Conservation (phyloP, 2,888 invertebrate genomes). For the Gasteruption jaculator region DNA sequence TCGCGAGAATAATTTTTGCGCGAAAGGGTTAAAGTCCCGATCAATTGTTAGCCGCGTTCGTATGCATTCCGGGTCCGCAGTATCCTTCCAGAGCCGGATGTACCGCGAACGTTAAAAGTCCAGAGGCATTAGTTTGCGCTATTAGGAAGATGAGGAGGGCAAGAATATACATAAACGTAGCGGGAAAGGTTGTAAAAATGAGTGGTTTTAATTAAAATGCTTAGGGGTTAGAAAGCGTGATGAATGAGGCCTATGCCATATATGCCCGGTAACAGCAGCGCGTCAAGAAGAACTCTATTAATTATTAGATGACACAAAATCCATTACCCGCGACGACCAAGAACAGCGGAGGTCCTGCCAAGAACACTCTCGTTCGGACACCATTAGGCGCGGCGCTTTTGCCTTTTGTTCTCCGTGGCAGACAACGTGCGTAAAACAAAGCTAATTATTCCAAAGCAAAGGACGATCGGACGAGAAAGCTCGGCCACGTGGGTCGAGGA, state of each 20-base stretch:
- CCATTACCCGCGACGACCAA: constrained; percentile 46
- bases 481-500: neutral
- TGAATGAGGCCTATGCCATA: constrained; percentile 42
- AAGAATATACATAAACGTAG: too few relatives aligned
- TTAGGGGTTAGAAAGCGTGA: constrained; percentile 51
- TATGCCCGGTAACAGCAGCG: constrained; percentile 17
- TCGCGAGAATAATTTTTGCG: too few relatives aligned
- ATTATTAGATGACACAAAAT: constrained; percentile 51
- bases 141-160: too few relatives aligned
- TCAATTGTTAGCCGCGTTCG: too few relatives aligned
- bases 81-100: too few relatives aligned
- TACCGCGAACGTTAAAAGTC: too few relatives aligned
- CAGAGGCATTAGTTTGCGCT: too few relatives aligned
- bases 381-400: constrained; percentile 27
- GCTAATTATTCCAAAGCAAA: constrained; percentile 40
- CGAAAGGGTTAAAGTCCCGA: too few relatives aligned
- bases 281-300: constrained; percentile 45
- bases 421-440: constrained; percentile 35
- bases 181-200: constrained; percentile 35
- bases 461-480: constrained; percentile 26
- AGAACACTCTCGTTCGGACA: constrained; percentile 33
- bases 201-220: constrained; percentile 50
- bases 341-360: constrained; percentile 36
- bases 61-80: too few relatives aligned
- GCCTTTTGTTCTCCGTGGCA: constrained; percentile 16